Evolutionary conservation across 2,888 invertebrate species (phyloP), one percentile per base, ranked within the genome.

Genomic region (Eulithis prunata): DNA sequence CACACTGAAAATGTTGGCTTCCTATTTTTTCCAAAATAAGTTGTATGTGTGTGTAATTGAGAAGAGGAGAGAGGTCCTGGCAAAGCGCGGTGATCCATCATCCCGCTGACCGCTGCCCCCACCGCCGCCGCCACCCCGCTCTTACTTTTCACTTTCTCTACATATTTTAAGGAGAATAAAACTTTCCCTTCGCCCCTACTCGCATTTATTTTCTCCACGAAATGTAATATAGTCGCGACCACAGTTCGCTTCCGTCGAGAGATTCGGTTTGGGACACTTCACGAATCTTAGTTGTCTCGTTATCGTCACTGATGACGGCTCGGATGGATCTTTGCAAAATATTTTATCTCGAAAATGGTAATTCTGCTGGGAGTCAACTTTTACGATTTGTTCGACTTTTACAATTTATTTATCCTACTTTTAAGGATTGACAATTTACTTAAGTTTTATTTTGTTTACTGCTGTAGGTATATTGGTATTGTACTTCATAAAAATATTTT

Each of bases 121-220:
- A 78, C 78, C 69, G 78, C 78, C 80, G 78, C 84, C 83, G 78
- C 78, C 81, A 78, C 84, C 83, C 83, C 85, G 83, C 87, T 86
- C 88, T 89, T 90, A 91, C 90, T 93, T 91, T 93, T 90, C 93
- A 91, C 93, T 92, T 91, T 89, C 93, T 91, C 93, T 93, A 93
- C 93, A 93, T 93, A 93, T 93, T 93, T 93, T 91, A 93, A 92
- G 89, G 87, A 91, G 91, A 92, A 90, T 90, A 89, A 91, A 93
- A 91, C 87, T 91, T 93, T 91, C 87, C 82, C 86, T 86, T 87
- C 81, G 82, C 86, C 86, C 84, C 83, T 75, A 76, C 80, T 78
- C 78, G 84, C 81, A 83, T 87, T 86, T 88, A 89, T 89, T 88
- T 87, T 87, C 85, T 82, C 82, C 73, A 77, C 63, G 59, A 82